Base-by-base conservation (phyloP, 2,113 vertebrate species). In the Chloropsis cyanopogon region DNA sequence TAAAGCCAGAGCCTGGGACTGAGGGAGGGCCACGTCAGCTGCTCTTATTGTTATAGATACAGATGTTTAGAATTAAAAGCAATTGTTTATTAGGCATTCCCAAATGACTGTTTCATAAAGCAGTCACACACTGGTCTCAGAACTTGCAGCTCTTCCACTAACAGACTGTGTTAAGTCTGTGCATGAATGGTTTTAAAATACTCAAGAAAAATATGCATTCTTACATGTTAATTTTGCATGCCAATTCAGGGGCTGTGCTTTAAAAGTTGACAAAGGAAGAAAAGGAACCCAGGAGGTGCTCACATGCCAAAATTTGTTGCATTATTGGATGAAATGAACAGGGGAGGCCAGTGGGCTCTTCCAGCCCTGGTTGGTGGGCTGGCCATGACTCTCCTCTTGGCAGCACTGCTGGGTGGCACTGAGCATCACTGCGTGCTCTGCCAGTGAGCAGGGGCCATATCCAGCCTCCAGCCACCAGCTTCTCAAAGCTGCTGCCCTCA, bases 401-500 rank as follows among this genome's bases (percentile, higher is more conserved):
- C 49, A 46, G 33, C 21, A 2, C 10, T 81, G 47, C n/a, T 35
- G 69, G 14, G 29, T 25, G 23, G 59, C 82, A n/a, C 54, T 33
- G 15, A 64, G 52, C 12, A 35, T 41, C 5, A 0, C 50, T n/a
- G n/a, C 0, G 4, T 28, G 33, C 53, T 42, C 52, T 63, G 33
- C 1, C 3, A 37, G 42, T 15, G 35, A 71, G 7, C 64, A 1
- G 0, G n/a, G 33, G 12, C 21, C 0, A 0, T 10, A 12, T 9
- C 50, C 33, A 82, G 50, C n/a, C 50, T 77, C 81, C 14, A 5
- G 3, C 4, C 11, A 5, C 52, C 60, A 29, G n/a, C 37, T 35
- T 47, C 59, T 72, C 59, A 52, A 72, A 53, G 61, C 49, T 33
- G 3, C 29, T 29, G 39, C 71, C 19, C 26, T n/a, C 22, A 47